Evolutionary conservation across 2,113 vertebrate species (phyloP).

Genomic region (Sisor rabdophorus): DNA sequence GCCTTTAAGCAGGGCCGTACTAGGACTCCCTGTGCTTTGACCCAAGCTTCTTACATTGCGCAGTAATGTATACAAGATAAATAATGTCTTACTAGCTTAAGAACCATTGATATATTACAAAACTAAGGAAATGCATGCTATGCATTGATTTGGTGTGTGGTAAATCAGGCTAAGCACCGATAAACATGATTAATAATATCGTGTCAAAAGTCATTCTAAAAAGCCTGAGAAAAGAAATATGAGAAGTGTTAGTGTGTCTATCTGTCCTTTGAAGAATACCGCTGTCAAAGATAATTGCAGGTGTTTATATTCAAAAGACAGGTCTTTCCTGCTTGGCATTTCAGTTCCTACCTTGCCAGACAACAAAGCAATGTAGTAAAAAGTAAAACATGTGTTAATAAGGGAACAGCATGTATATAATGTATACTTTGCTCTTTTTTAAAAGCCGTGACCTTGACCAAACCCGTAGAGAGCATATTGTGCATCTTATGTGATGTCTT

Average conservation of each 20-base stretch:
- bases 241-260: not conserved
- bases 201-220: not conserved
- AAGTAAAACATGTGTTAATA: not conserved
- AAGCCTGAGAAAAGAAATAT: conserved; percentile 28
- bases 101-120: too few species aligned
- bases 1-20: too few species aligned
- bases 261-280: conserved; percentile 13
- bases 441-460: not conserved
- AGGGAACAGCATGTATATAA: not conserved
- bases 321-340: conserved; percentile 22
- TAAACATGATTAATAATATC: not conserved
- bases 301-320: conserved; percentile 22
- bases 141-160: too few species aligned
- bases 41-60: too few species aligned
- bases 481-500: too few species aligned
- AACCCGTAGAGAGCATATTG: too few species aligned
- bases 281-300: conserved; percentile 40
- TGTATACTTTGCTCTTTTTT: not conserved
- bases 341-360: not conserved
- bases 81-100: too few species aligned
- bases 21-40: too few species aligned
- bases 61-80: too few species aligned
- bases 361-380: not conserved
- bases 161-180: too few species aligned
- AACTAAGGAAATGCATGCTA: too few species aligned